Evolutionary conservation across 2,797 vertebrate genomes (phyloP), one percentile per base, ranked within the genome.

Genomic region (Tiaroga cobitis): DNA sequence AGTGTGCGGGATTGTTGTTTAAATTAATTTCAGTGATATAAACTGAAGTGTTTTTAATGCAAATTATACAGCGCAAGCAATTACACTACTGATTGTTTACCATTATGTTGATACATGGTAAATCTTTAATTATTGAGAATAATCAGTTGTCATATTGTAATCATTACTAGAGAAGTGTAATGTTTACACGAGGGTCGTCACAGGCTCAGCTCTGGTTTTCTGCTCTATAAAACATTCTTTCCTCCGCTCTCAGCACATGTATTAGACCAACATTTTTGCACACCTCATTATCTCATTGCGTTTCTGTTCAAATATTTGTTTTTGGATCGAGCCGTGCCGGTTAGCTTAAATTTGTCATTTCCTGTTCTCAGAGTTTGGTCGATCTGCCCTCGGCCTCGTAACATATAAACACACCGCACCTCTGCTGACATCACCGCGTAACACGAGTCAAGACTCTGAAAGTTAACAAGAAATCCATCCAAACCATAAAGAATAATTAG

Each of bases 321-420:
- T 89, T 87, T 85, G 72, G 81, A 86, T 85, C 19, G n/a, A 56
- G 81, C 18, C 5, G 46, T 72, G 85, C 85, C 41, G 46, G 81
- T 86, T 68, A 85, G 80, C 76, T 86, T 88, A 85, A 89, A 90
- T 87, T 82, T 86, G 81, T 88, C 87, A 85, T 90, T 91, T 92
- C 89, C 90, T 90, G 84, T 82, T 77, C 76, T 43, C 81, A 77
- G 76, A 86, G 86, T 92, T 88, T 82, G 56, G 51, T 82, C 67
- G 68, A 87, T 86, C 51, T 85, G 70, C 87, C 81, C 75, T 81
- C 81, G 68, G 86, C 88, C 84, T 67, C 24, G 69, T 84, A 85
- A 88, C 83, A 82, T 88, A 54, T 88, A 90, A 91, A 91, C 89
- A 88, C 46, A 59, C 80, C 81, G 87, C 90, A 82, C 81, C 83